Conservation (phyloP, 2,888 invertebrate species). For the Molorchus minor region DNA sequence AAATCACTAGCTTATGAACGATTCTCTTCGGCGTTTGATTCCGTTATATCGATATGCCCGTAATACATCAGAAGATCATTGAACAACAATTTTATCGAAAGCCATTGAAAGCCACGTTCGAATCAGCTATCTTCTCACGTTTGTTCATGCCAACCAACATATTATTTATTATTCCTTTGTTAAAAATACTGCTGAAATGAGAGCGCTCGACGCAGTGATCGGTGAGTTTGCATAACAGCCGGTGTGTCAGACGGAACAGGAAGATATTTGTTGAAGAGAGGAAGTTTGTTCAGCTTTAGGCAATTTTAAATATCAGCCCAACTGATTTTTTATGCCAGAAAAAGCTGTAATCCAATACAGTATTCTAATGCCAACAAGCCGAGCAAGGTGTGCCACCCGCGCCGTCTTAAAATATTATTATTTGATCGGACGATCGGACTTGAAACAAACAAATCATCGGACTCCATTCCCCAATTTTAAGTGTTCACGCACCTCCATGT, state of each 20-base stretch:
- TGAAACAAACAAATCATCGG: too few species aligned
- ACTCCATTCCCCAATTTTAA: too few species aligned
- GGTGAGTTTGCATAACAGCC: conserved; percentile 24
- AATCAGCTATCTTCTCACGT: conserved; percentile 15
- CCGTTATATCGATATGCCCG: too few species aligned
- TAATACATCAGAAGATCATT: background rate
- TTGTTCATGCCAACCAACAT: conserved; percentile 9
- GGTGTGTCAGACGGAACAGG: conserved; percentile 21
- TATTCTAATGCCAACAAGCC: too few species aligned
- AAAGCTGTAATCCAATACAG: too few species aligned
- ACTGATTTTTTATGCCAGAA: too few species aligned
- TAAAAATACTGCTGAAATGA: conserved; percentile 9
- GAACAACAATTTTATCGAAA: background rate
- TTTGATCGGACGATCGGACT: too few species aligned
- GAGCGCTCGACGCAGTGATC: conserved; percentile 15
- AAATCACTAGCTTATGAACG: background rate
- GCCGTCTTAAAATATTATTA: too few species aligned
- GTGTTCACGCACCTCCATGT: too few species aligned
- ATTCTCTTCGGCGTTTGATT: too few species aligned
- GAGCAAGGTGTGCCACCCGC: too few species aligned
- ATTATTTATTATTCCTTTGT: conserved; percentile 14
- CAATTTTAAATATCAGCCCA: too few species aligned
- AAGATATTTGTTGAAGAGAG: conserved; percentile 8
- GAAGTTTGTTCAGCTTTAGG: conserved; percentile 19
- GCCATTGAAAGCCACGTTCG: conserved; percentile 5